Conservation (phyloP, 1,140 invertebrate genomes). For the Meloidogyne floridensis region DNA sequence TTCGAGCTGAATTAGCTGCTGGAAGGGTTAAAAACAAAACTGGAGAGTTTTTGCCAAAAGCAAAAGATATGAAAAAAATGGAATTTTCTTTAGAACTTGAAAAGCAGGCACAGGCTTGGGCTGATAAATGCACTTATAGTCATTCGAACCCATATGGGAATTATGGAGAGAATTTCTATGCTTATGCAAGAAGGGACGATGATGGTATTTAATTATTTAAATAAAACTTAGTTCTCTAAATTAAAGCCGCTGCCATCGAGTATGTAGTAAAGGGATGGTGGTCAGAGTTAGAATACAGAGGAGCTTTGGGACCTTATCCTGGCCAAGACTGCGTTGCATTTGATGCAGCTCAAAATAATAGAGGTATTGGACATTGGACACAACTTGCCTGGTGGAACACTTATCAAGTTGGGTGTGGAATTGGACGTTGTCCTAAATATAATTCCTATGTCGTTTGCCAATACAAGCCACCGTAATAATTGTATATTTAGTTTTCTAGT, state of each 20-base stretch:
- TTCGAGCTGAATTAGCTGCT: too few species aligned
- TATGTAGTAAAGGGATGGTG: constrained; percentile 5
- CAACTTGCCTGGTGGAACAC: constrained; percentile 22
- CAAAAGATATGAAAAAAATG: not conserved
- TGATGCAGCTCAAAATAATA: not conserved
- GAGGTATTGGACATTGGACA: constrained; percentile 25
- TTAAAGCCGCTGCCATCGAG: constrained; percentile 5
- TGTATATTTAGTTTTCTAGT: not conserved
- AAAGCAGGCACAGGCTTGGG: not conserved
- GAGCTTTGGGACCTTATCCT: constrained; percentile 18
- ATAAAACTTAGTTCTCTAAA: not conserved
- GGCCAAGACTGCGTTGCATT: constrained; percentile 7
- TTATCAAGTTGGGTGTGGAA: constrained; percentile 12
- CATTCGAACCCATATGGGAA: not conserved
- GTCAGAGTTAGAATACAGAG: not conserved
- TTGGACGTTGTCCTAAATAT: not conserved
- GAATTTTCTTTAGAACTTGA: not conserved
- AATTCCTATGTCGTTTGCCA: constrained; percentile 21
- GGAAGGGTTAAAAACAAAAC: too few species aligned
- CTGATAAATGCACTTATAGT: constrained; percentile 7
- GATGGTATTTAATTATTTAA: not conserved
- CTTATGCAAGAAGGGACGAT: not conserved
- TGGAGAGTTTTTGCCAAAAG: not conserved
- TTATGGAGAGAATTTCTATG: constrained; percentile 1
- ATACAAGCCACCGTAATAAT: constrained; percentile 5